These are phyloP conservation scores for Carettochelys insculpta DNA, from an alignment of 2,113 vertebrate genomes.

Conservation along the genomic window DNA sequence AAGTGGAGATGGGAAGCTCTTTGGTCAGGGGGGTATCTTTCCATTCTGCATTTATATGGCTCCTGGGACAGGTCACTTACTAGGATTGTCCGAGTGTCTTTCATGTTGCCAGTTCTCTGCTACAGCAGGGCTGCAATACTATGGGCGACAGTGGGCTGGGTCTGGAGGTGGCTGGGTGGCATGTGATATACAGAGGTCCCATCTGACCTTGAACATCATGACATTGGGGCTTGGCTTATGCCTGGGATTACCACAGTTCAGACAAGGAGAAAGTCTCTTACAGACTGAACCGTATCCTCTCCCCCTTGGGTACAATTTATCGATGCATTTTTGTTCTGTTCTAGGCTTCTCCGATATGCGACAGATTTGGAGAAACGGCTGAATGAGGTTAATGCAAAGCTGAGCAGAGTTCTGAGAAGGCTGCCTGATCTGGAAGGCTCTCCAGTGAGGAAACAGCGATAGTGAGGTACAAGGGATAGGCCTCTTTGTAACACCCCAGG, in stretches of 20 bases:
- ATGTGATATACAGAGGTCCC: not conserved
- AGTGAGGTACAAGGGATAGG: not conserved
- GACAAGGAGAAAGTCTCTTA: not conserved
- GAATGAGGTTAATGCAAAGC: not conserved
- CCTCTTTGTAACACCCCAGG: not conserved
- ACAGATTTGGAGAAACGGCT: conserved; percentile 41
- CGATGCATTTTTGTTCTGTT: conserved; percentile 16
- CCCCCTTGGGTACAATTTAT: not conserved
- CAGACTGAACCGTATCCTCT: not conserved
- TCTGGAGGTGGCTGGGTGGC: not conserved
- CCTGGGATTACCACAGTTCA: not conserved
- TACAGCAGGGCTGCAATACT: not conserved
- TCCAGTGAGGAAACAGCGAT: not conserved
- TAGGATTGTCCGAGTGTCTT: not conserved
- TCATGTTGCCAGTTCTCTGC: not conserved
- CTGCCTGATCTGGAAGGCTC: fast-evolving
- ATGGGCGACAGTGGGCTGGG: not conserved
- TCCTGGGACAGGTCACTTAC: not conserved
- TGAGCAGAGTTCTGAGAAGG: conserved; percentile 14
- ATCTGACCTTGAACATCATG: not conserved
- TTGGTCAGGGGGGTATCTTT: not conserved
- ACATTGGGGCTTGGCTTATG: not conserved
- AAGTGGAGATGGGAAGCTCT: not conserved
- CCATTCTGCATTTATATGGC: not conserved
- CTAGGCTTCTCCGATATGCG: conserved; percentile 57